Base-by-base conservation (phyloP, 2,888 invertebrate species). In the Syrphus vitripennis region DNA sequence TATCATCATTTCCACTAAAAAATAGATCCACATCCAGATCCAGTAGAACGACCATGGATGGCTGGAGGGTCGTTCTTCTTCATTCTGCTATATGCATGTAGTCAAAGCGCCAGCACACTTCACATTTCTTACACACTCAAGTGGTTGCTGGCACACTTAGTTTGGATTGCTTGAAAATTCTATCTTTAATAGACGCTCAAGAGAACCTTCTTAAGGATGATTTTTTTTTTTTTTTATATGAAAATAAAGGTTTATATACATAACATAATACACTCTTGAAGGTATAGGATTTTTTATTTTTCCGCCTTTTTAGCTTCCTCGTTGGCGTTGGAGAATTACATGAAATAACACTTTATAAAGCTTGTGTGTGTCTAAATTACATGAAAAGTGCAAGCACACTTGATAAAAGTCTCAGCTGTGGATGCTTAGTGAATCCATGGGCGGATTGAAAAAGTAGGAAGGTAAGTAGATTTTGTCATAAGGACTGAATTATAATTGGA, bases 151-250 rank as follows among this genome's bases (percentile, higher is more conserved):
- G 19, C 55, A 74, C 77, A 86, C 77, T 86, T 74, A 74, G 57
- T 82, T 78, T 82, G 70, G 82, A 82, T 77, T 86, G 78, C 86
- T 82, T 77, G 74, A 63, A 82, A 78, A 82, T 86, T 74, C 70
- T 42, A 59, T 82, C 69, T 69, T 63, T 82, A 86, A 86, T 63
- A 77, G 72, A 81, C 59, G 75, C 40, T 40, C 50, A 71, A 76
- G 75, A 71, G 61, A 81, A 29, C 61, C 71, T 69, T 53, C 75
- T 84, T 80, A 71, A 72, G 70, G 19, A 42, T 72, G 34, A 26
- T n/a, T 55, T 57, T 79, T 42, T 16, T 65, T 24, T 34, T 57
- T 29, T 55, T 10, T 37, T 26, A 9, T 21, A 9, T n/a, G n/a
- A 40, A 26, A 21, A 26, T 10, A 42, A 3, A 19, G 42, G 29